Conservation (phyloP, 2,113 vertebrate species). For the Myotis brandtii region DNA sequence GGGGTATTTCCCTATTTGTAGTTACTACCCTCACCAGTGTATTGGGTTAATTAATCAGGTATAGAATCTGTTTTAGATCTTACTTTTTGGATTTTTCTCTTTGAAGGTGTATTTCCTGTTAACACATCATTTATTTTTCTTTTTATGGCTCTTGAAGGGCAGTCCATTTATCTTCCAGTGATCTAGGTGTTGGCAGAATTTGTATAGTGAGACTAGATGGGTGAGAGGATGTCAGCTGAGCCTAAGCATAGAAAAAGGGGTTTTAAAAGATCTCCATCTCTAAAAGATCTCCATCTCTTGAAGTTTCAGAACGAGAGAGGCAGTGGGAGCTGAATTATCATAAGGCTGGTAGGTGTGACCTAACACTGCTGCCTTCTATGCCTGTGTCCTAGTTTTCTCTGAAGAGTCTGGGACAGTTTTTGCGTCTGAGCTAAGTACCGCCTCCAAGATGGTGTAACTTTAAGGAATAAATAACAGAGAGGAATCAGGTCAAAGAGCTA, state of each 20-base stretch:
- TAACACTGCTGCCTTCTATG: not conserved
- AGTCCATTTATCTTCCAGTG: not conserved
- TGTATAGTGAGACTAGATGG: not conserved
- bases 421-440: not conserved
- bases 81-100: slow-evolving; percentile 6
- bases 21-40: not conserved
- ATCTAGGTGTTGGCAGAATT: slow-evolving; percentile 12
- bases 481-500: not conserved
- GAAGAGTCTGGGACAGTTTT: not conserved
- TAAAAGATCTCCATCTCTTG: not conserved
- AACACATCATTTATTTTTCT: not conserved
- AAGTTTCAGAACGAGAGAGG: not conserved
- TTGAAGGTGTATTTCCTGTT: slow-evolving; percentile 1
- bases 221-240: not conserved
- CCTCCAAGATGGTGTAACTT: not conserved
- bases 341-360: not conserved
- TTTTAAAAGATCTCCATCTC: not conserved
- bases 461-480: not conserved
- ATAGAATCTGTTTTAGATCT: not conserved
- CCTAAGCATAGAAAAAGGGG: not conserved
- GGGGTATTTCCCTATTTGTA: not conserved
- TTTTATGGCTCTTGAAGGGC: not conserved
- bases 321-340: not conserved
- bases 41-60: slow-evolving; percentile 21
- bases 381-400: not conserved